Conservation (phyloP, 2,797 vertebrate genomes). For the Alca torda region DNA sequence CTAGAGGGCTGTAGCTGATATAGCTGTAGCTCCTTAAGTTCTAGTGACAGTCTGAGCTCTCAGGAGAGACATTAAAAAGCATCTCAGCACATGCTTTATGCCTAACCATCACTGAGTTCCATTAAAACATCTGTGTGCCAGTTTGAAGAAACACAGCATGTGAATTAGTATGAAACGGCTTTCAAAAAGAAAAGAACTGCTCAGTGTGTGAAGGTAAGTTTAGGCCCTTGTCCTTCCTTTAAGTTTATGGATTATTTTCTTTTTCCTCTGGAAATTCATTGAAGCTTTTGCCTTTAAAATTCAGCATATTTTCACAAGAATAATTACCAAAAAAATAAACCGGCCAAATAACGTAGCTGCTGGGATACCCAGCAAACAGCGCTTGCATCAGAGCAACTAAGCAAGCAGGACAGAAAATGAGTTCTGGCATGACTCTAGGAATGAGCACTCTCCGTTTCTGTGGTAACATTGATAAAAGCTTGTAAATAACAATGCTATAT, state of each 20-base stretch:
- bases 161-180: background rate
- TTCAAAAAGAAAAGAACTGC: background rate
- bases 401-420: background rate
- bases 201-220: background rate
- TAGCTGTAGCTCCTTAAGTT: background rate
- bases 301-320: background rate
- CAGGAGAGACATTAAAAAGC: background rate
- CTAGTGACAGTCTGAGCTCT: background rate
- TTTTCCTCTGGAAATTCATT: background rate
- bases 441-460: slow-evolving; percentile 1
- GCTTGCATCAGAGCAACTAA: background rate
- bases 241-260: background rate
- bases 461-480: background rate
- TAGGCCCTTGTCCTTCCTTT: background rate
- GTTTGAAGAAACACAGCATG: background rate
- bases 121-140: background rate
- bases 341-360: background rate
- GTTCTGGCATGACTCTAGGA: background rate
- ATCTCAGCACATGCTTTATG: background rate
- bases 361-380: background rate
- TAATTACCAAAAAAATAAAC: background rate
- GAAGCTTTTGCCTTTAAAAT: background rate
- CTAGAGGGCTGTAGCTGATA: background rate
- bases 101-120: background rate
- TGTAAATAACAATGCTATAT: slow-evolving; percentile 14